These are phyloP conservation scores for Poeciliopsis occidentalis DNA, from an alignment of 2,113 vertebrate species.

Conservation along the genomic window DNA sequence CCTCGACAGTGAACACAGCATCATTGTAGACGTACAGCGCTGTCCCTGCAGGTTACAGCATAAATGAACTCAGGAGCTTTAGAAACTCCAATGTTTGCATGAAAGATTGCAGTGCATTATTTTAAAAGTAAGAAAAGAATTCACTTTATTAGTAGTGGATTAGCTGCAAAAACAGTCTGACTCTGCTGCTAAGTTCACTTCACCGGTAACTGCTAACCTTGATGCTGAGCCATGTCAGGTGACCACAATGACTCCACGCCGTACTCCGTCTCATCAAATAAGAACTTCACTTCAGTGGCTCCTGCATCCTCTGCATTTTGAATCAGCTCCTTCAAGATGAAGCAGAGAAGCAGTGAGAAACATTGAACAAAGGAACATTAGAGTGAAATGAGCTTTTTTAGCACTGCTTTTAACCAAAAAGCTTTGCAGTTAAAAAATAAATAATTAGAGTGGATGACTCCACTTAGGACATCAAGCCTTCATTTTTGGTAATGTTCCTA, in stretches of 20 bases:
- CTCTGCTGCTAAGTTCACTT: neutral
- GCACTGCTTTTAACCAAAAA: conserved; percentile 25
- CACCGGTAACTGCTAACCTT: conserved; percentile 81
- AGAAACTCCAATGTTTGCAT: neutral
- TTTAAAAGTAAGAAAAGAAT: neutral
- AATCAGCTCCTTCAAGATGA: conserved; percentile 89
- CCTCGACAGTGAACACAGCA: conserved; percentile 91
- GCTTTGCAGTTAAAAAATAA: neutral
- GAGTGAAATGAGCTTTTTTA: neutral
- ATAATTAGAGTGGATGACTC: conserved; percentile 4
- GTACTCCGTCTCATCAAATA: conserved; percentile 95
- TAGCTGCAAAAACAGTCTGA: neutral
- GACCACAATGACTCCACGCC: conserved; percentile 95
- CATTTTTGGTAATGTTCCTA: neutral
- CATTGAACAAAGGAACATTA: neutral
- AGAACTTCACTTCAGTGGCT: conserved; percentile 94
- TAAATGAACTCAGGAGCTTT: neutral
- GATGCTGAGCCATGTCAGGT: conserved; percentile 92
- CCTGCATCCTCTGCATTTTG: conserved; percentile 99
- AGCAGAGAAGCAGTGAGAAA: conserved; percentile 1
- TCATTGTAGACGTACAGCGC: conserved; percentile 96
- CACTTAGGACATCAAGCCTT: neutral
- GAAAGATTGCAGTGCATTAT: neutral
- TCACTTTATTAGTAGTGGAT: neutral
- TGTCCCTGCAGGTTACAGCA: conserved; percentile 77